These are phyloP conservation scores for Aporrectodea caliginosa DNA, from an alignment of 1,140 invertebrate species.

Conservation along the genomic window DNA sequence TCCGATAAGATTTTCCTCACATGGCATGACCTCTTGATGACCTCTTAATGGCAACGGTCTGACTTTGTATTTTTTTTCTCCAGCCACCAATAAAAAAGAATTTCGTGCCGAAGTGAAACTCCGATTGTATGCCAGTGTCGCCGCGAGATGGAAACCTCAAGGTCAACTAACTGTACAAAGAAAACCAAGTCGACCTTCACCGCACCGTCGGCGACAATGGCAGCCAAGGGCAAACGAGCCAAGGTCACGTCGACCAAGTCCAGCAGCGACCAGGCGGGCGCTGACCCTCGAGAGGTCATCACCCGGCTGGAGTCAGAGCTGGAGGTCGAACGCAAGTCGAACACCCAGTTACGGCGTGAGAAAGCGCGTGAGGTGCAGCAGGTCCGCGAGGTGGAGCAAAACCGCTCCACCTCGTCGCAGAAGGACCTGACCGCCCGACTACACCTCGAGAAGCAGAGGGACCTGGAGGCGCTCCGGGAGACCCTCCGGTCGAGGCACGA, in stretches of 20 bases:
- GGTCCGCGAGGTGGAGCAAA: neutral
- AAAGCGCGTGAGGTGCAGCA: neutral
- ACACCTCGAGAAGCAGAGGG: neutral
- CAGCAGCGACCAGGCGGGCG: neutral
- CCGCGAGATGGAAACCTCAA: neutral
- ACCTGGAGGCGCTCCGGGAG: neutral
- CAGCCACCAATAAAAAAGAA: neutral
- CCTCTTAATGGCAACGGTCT: too few species aligned
- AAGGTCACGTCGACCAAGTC: neutral
- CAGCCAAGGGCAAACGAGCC: neutral
- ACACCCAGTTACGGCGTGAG: neutral
- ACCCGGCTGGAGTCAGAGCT: neutral
- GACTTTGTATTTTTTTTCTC: too few species aligned
- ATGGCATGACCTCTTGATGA: too few species aligned
- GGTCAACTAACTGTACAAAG: too few species aligned
- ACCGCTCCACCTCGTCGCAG: too few species aligned
- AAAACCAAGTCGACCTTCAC: too few species aligned
- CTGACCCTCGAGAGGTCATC: too few species aligned
- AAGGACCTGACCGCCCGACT: neutral
- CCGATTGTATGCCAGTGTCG: neutral
- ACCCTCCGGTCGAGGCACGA: neutral
- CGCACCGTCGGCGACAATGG: neutral
- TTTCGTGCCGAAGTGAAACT: constrained; percentile 2
- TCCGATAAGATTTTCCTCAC: too few species aligned
- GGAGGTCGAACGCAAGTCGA: neutral